Evolutionary conservation across 2,113 vertebrate genomes (phyloP).

Genomic region (Fulmarus glacialis): DNA sequence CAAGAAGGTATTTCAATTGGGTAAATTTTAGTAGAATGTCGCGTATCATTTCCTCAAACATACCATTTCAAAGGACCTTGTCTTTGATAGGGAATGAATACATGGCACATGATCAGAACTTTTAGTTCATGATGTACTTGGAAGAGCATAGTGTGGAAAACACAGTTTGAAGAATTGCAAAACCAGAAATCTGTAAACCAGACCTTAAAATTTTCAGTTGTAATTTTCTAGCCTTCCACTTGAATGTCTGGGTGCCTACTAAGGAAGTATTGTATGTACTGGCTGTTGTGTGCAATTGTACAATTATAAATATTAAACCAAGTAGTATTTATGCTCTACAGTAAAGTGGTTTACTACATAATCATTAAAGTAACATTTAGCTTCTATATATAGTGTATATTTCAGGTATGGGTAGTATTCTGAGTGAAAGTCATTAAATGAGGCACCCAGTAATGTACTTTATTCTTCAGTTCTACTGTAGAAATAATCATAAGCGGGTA

Average conservation of each 20-base stretch:
- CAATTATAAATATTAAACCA: background rate
- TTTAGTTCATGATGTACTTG: constrained; percentile 30
- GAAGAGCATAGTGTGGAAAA: constrained; percentile 14
- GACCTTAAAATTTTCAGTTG: background rate
- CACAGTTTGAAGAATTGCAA: background rate
- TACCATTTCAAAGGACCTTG: background rate
- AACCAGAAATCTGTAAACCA: background rate
- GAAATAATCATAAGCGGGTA: background rate
- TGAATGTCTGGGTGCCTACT: background rate
- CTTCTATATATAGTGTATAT: background rate
- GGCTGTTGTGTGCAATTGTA: background rate
- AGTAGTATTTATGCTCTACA: background rate
- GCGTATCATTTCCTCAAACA: background rate
- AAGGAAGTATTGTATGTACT: background rate
- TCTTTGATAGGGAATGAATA: background rate
- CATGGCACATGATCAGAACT: constrained; percentile 1
- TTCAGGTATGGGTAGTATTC: background rate
- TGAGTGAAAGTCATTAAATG: background rate
- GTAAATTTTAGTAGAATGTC: background rate
- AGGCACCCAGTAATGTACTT: background rate
- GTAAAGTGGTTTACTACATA: background rate
- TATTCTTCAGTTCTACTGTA: background rate
- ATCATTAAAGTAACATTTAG: background rate
- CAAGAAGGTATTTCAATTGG: background rate
- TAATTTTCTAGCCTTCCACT: background rate